Evolutionary conservation across 2,797 vertebrate genomes (phyloP), one percentile per base, ranked within the genome.

Genomic region (Anisognathus igniventris): DNA sequence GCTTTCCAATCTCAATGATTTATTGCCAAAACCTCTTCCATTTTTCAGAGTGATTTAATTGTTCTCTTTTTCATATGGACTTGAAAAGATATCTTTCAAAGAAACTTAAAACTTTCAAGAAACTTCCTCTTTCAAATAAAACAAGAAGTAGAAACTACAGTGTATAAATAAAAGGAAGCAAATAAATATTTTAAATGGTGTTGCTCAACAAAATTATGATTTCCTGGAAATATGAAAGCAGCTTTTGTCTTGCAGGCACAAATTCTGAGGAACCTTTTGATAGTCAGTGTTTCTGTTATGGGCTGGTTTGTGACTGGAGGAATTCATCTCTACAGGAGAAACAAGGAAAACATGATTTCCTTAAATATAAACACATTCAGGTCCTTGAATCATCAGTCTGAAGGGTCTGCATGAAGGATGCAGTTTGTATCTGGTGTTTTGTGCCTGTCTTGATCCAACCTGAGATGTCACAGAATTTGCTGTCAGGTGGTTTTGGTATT

Each of bases 1-100:
- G 65, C 61, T 78, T 94, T 93, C 68, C 84, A 86, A 48, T 91
- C 84, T 82, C 44, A 58, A 18, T 86, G 84, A 94, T 83, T 92
- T 94, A 89, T 92, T 90, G 47, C 68, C 67, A 67, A 89, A 86
- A 44, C 7, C 12, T 73, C 45, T 80, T 89, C 20, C 53, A 10
- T 77, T 88, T 83, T 77, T 65, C 50, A 87, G 33, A 54, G 15
- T 8, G 5, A 44, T 53, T 20, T 94, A 89, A 91, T 57, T 83
- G 50, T 77, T 86, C 81, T 71, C 18, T 83, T 91, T 92, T 61
- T 80, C 15, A 44, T 68, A 30, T 5, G 9, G 25, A 68, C 15
- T 57, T 90, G 30, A 27, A 90, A 92, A 86, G 3, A 12, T 24
- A 20, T 12, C 17, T 90, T 88, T 53, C 47, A 54, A 71, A 80